Evolutionary conservation across 2,797 vertebrate species (phyloP), one percentile per base, ranked within the genome.

Genomic region (Melanotaenia maccullochi): DNA sequence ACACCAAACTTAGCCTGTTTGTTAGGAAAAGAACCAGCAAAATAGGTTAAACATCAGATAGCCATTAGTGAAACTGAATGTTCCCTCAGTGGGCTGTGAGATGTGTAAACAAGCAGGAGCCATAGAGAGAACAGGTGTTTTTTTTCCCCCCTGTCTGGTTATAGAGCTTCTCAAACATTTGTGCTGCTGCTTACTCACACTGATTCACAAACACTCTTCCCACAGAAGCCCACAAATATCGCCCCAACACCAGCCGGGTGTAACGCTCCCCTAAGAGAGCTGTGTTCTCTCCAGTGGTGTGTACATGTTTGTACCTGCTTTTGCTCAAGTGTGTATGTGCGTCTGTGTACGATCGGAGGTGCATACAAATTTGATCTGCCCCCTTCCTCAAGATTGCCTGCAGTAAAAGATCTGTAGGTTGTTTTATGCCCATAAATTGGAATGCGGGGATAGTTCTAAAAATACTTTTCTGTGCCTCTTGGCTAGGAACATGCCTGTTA

Each of bases 401-500:
- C 89, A 90, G 88, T 90, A 79, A 86, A 89, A 89, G 89, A 90
- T 93, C 90, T 91, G 90, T 93, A 90, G 90, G 91, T 93, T 93
- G 90, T 93, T 94, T 92, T 90, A 92, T 93, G 92, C 93, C 92
- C 92, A 92, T 91, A 92, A 94, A 93, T 93, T 92, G 89, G 83
- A 90, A 92, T 92, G 93, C 89, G 82, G 93, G 85, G 88, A 92
- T 90, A 88, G 87, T 93, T 93, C 93, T 94, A 95, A 94, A 95
- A 94, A 94, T 94, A 95, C 82, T 92, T 91, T 82, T 75, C 79
- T 69, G 79, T 91, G 90, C 93, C 94, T 92, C 85, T 85, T 65
- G 92, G 94, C 91, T 44, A 90, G 84, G 90, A 94, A 93, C 92
- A 93, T 93, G 94, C 93, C 93, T 94, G 92, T 94, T 95, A 93